Percentiles rank a stretch among this genome's conserved stretches.
Evolutionary conservation across 2,888 invertebrate species (phyloP).

Genomic region (Baccha elongata): DNA sequence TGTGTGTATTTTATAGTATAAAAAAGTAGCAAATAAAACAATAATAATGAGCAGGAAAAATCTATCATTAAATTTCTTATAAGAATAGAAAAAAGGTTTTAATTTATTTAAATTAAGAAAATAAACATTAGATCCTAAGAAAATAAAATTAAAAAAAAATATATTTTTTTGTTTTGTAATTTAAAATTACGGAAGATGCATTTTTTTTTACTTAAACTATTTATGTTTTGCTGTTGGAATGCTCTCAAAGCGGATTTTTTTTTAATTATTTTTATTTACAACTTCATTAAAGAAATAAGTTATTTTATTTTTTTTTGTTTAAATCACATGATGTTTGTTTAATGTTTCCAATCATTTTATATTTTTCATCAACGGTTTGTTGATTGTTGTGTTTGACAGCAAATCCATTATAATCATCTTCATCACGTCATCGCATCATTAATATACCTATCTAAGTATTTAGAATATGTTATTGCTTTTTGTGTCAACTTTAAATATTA

Average conservation of each 20-base stretch:
- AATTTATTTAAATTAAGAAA: constrained; percentile 44
- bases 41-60: constrained; percentile 44
- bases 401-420: constrained; percentile 42
- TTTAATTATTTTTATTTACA: constrained; percentile 59
- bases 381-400: constrained; percentile 66
- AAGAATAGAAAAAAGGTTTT: constrained; percentile 14
- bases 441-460: constrained; percentile 62
- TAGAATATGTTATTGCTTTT: constrained; percentile 73
- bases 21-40: constrained; percentile 58
- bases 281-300: constrained; percentile 62
- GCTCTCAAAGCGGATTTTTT: constrained; percentile 55
- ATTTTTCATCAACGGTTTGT: constrained; percentile 65
- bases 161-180: constrained; percentile 58
- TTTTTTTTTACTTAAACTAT: constrained; percentile 48
- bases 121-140: constrained; percentile 44
- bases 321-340: constrained; percentile 67
- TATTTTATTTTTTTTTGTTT: constrained; percentile 42
- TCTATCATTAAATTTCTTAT: constrained; percentile 23
- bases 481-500: constrained; percentile 55
- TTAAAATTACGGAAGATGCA: constrained; percentile 73
- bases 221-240: constrained; percentile 61
- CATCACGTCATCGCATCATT: constrained; percentile 38
- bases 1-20: constrained; percentile 43
- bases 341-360: constrained; percentile 39
- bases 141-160: constrained; percentile 36